Base-by-base conservation (phyloP, 2,113 vertebrate genomes). In the Lucifuga dentata region DNA sequence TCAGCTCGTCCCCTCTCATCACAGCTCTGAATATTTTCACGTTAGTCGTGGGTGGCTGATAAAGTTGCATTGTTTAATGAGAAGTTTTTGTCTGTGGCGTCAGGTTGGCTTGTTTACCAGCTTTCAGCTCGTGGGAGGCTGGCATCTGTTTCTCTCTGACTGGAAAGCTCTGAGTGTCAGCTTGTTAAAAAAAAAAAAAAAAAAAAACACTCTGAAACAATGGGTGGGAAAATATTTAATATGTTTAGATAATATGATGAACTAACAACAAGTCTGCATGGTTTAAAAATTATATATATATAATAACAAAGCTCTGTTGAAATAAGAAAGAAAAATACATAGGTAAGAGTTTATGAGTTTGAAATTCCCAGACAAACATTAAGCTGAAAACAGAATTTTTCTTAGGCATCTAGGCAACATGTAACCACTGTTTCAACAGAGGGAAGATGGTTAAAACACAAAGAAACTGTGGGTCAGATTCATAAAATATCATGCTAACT, bases 61-160 rank as follows among this genome's bases (percentile, higher is more conserved):
- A 63, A 82, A 84, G 76, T 78, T 63, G 49, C 76, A 80, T 78
- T 86, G 76, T 84, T 86, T 89, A 69, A 84, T 76, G 68, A 88
- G 67, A 64, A 65, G 76, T 71, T 84, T 60, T 55, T 48, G 43
- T 71, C 15, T 3, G 44, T 24, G 44, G 76, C 56, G 11, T 67
- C 74, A 73, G 80, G 83, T 82, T 76, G 74, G 74, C 81, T 65
- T 87, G 87, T 82, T 84, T 76, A 81, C 78, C 53, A 69, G 65
- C 74, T 86, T 58, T 65, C 51, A 41, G 73, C 76, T 60, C 44
- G 87, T 87, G 77, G 87, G 85, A 87, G 81, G 83, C 51, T 72
- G 81, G 83, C 87, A 89, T 86, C 85, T 87, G 87, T 86, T 89
- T 81, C 68, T 51, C 53, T 67, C 49, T 68, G 68, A 63, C 49